Conservation (phyloP, 2,797 vertebrate genomes). For the Geotrypetes seraphini region DNA sequence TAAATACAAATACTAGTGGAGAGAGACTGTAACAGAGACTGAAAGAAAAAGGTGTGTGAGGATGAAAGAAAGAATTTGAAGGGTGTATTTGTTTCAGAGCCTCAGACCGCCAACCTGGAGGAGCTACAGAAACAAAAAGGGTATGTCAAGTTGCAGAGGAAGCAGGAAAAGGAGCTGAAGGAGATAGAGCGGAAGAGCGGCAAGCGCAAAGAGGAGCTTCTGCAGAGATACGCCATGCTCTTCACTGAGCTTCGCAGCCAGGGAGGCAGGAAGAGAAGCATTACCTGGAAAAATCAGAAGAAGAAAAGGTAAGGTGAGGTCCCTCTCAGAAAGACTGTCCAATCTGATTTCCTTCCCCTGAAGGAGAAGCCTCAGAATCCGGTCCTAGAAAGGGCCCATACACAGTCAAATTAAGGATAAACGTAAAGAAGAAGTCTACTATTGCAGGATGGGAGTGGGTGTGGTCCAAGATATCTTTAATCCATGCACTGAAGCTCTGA, state of each 20-base stretch:
- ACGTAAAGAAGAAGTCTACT: too few relatives aligned
- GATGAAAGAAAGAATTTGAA: background rate
- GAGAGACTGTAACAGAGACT: background rate
- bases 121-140: slow-evolving; percentile 80
- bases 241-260: slow-evolving; percentile 44
- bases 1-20: too few relatives aligned
- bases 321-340: too few relatives aligned
- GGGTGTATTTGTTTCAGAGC: slow-evolving; percentile 44
- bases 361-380: too few relatives aligned
- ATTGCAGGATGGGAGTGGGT: too few relatives aligned
- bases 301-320: slow-evolving; percentile 64
- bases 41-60: background rate
- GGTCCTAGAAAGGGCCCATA: too few relatives aligned
- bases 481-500: too few relatives aligned
- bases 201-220: slow-evolving; percentile 75
- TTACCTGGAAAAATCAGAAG: slow-evolving; percentile 43
- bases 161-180: slow-evolving; percentile 83
- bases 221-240: slow-evolving; percentile 64
- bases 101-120: slow-evolving; percentile 57
- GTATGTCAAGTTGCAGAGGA: slow-evolving; percentile 77
- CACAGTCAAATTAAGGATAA: too few relatives aligned
- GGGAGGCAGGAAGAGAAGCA: slow-evolving; percentile 31
- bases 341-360: too few relatives aligned
- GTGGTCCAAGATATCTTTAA: background rate
- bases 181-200: slow-evolving; percentile 71